Evolutionary conservation across 2,797 vertebrate genomes (phyloP).

Genomic region (Tapirus indicus): DNA sequence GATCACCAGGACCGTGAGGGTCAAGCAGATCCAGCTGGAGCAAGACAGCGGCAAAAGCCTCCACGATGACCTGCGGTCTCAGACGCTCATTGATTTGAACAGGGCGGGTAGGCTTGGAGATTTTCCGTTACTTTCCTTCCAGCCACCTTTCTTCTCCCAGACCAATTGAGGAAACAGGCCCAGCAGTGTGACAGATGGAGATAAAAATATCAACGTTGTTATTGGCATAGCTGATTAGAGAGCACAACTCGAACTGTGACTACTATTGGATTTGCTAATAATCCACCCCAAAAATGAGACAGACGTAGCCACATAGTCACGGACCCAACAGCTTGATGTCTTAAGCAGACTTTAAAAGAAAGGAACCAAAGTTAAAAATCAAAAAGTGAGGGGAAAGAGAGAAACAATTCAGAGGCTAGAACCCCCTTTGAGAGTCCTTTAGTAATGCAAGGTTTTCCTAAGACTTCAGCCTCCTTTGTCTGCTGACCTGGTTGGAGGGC

Average conservation of each 20-base stretch:
- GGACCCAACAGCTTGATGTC: neutral
- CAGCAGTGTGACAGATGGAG: neutral
- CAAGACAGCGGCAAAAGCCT: slow-evolving; percentile 99
- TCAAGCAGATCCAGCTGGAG: slow-evolving; percentile 98
- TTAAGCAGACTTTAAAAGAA: neutral
- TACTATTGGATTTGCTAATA: neutral
- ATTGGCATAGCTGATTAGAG: neutral
- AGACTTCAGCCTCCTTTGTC: slow-evolving; percentile 27
- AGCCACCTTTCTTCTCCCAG: slow-evolving; percentile 13
- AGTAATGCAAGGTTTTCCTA: slow-evolving; percentile 53
- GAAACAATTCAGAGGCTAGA: neutral
- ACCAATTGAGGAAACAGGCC: neutral
- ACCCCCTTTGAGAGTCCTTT: slow-evolving; percentile 55
- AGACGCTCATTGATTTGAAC: slow-evolving; percentile 97
- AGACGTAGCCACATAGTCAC: neutral
- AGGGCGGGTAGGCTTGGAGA: slow-evolving; percentile 91
- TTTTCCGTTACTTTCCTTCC: neutral
- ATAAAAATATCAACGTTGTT: neutral
- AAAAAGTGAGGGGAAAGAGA: neutral
- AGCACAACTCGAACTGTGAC: neutral
- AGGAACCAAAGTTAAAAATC: neutral
- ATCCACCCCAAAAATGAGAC: neutral
- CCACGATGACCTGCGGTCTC: slow-evolving; percentile 92
- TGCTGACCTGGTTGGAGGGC: slow-evolving; percentile 69
- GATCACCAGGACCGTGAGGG: slow-evolving; percentile 90